Conservation (phyloP, 2,797 vertebrate genomes). For the Alcedo quadribrachys region DNA sequence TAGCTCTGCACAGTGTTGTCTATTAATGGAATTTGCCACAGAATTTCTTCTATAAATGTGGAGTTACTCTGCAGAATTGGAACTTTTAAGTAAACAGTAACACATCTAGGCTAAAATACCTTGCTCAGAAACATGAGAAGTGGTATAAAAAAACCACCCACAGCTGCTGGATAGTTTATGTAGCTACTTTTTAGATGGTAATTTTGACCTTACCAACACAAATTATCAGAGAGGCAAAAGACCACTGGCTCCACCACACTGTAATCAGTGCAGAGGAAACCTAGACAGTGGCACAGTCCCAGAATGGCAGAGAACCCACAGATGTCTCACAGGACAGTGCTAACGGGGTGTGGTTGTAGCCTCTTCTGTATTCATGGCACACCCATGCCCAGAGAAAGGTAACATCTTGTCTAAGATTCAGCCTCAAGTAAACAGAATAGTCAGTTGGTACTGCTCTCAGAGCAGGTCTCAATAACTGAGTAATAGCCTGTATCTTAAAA, state of each 20-base stretch:
- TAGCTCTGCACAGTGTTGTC: background rate
- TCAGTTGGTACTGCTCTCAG: background rate
- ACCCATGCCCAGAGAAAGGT: background rate
- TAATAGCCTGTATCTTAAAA: background rate
- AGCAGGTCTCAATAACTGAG: background rate
- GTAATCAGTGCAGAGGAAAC: background rate
- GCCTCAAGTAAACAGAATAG: background rate
- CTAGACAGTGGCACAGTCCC: background rate
- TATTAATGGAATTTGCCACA: background rate
- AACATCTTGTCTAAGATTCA: background rate
- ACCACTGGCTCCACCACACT: background rate
- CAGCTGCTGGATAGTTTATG: background rate
- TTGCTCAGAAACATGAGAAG: background rate
- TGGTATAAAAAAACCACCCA: background rate
- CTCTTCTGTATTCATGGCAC: background rate
- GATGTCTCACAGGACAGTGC: background rate
- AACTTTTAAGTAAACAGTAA: background rate
- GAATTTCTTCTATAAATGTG: background rate
- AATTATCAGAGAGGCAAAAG: background rate
- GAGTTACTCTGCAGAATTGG: background rate
- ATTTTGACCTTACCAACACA: background rate
- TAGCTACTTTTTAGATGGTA: background rate
- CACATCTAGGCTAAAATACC: background rate
- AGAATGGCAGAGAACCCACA: background rate
- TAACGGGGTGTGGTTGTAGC: rapidly evolving